Conservation (phyloP, 2,797 vertebrate species). For the Lemur catta region DNA sequence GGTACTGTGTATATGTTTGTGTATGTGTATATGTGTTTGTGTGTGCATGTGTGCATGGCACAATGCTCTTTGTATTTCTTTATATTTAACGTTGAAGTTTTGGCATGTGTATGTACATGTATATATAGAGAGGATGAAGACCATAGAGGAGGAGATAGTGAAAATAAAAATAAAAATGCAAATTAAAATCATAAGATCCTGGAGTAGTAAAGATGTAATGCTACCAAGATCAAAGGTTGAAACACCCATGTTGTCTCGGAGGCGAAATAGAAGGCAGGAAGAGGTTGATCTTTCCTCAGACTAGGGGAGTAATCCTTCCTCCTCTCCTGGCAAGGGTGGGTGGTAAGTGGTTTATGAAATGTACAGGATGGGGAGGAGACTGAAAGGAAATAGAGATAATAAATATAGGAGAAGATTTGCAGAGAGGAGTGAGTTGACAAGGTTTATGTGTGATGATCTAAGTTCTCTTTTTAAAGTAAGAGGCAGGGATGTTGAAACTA, state of each 20-base stretch:
- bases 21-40: neutral
- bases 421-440: neutral
- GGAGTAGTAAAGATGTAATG: neutral
- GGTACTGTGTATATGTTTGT: neutral
- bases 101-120: neutral
- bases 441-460: neutral
- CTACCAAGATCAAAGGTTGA: neutral
- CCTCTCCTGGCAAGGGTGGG: fast-evolving
- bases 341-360: neutral
- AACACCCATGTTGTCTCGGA: neutral
- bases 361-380: neutral
- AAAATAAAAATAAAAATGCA: neutral
- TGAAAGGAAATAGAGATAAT: neutral
- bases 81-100: neutral
- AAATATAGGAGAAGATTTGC: neutral
- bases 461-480: neutral
- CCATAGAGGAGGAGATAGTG: neutral
- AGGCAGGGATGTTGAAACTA: neutral
- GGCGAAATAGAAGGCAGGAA: neutral
- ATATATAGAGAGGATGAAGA: neutral
- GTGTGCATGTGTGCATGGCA: neutral
- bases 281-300: neutral
- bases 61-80: neutral
- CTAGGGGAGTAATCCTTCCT: neutral
- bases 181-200: neutral